phyloP scores from a whole-genome alignment of 2,888 invertebrate species.

The Calliopum simillimum region DNA sequence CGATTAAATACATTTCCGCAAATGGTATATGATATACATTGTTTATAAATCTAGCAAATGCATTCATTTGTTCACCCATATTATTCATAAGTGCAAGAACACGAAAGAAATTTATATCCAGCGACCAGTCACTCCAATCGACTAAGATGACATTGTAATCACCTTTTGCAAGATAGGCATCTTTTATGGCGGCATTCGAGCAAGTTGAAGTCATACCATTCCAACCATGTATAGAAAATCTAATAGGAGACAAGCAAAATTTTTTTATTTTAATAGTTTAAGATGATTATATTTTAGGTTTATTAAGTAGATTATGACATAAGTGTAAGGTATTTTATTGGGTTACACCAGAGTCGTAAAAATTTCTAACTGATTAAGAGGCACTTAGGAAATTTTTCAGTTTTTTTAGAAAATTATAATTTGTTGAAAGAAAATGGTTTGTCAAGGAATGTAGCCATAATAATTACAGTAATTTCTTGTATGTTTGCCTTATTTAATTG shows the following conservation, averaged over 20 bases:
- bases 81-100: constrained; percentile 48
- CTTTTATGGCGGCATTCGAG: constrained; percentile 53
- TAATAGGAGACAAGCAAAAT: constrained; percentile 20
- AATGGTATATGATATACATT: constrained; percentile 39
- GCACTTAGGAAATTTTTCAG: no score
- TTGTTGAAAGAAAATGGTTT: no score
- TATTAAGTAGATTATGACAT: no score
- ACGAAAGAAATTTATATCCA: constrained; percentile 50
- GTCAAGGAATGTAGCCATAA: no score
- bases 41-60: constrained; percentile 52
- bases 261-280: no score
- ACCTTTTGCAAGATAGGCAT: constrained; percentile 50
- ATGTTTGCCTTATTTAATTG: no score
- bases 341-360: no score
- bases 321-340: no score
- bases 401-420: no score
- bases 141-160: constrained; percentile 55
- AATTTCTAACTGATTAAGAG: no score
- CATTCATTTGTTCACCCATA: constrained; percentile 51
- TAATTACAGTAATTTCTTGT: no score
- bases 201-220: constrained; percentile 50
- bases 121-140: constrained; percentile 54
- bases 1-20: constrained; percentile 52
- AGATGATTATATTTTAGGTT: no score
- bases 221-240: constrained; percentile 53